Percentiles rank a stretch among this genome's conserved stretches.
Conservation (phyloP, 2,113 vertebrate genomes). For the Taxidea taxus region DNA sequence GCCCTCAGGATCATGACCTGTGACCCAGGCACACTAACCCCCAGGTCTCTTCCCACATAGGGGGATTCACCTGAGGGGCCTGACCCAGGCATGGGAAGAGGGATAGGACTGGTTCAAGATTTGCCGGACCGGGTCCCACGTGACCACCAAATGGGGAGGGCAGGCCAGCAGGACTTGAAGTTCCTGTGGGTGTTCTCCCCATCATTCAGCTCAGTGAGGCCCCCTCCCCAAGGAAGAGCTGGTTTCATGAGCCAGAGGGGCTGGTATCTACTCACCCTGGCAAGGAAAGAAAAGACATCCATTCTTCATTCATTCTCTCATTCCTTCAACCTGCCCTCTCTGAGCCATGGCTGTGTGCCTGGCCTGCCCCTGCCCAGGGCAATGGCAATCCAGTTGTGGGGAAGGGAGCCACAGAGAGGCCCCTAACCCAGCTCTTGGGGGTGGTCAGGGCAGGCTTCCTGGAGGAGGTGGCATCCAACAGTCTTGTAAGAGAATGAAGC, state of each 20-base stretch:
- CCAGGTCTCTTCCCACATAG: neutral
- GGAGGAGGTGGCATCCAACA: neutral
- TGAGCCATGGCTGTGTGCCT: neutral
- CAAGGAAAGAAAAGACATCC: constrained; percentile 11
- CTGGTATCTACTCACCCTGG: neutral
- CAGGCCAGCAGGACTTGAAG: neutral
- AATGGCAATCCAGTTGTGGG: neutral
- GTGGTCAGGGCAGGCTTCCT: neutral
- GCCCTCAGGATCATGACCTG: neutral
- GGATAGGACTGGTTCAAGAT: neutral
- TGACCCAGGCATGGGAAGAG: neutral
- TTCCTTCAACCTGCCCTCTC: neutral
- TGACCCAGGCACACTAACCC: neutral
- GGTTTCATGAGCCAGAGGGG: neutral
- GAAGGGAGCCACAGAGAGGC: neutral
- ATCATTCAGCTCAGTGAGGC: neutral
- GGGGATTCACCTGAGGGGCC: neutral
- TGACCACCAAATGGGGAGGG: neutral
- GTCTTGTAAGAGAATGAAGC: neutral
- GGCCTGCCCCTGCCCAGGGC: neutral
- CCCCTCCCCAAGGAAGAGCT: neutral
- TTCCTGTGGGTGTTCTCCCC: neutral
- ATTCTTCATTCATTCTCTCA: constrained; percentile 57
- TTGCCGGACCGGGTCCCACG: neutral
- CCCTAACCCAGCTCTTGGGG: neutral